These are phyloP conservation scores for Phanerotoma sp. DNA, from an alignment of 2,888 invertebrate species.

Conservation along the genomic window DNA sequence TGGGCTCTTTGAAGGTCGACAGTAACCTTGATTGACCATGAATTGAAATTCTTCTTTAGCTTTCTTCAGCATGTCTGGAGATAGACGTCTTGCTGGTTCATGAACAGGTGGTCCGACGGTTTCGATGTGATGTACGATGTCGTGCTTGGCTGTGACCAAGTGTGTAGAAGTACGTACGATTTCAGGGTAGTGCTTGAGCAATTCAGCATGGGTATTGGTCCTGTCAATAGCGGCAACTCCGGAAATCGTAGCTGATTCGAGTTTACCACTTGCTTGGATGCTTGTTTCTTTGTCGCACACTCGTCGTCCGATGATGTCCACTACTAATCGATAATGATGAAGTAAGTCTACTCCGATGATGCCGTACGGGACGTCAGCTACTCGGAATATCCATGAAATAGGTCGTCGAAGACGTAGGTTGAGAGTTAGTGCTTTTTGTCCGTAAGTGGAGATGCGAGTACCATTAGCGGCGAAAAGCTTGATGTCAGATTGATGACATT, in stretches of 20 bases:
- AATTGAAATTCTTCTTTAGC: neutral
- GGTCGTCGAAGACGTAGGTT: neutral
- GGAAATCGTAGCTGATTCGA: neutral
- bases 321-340: neutral
- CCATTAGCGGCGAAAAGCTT: neutral
- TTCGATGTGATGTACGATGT: neutral
- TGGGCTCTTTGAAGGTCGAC: conserved; percentile 43
- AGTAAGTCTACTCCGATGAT: conserved; percentile 1
- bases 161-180: neutral
- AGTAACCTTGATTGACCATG: neutral
- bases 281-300: neutral
- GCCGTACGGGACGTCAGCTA: neutral
- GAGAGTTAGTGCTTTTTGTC: neutral
- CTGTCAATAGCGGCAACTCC: neutral
- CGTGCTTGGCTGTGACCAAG: neutral
- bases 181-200: neutral
- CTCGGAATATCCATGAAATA: neutral
- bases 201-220: neutral
- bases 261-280: neutral
- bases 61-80: neutral
- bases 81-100: neutral
- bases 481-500: too few species aligned
- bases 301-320: neutral
- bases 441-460: neutral
- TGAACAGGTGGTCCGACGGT: neutral